A percentile compares a stretch with the other conserved stretches of the same genome.
phyloP scores from a whole-genome alignment of 1,140 invertebrate genomes.

The Centruroides vittatus region DNA sequence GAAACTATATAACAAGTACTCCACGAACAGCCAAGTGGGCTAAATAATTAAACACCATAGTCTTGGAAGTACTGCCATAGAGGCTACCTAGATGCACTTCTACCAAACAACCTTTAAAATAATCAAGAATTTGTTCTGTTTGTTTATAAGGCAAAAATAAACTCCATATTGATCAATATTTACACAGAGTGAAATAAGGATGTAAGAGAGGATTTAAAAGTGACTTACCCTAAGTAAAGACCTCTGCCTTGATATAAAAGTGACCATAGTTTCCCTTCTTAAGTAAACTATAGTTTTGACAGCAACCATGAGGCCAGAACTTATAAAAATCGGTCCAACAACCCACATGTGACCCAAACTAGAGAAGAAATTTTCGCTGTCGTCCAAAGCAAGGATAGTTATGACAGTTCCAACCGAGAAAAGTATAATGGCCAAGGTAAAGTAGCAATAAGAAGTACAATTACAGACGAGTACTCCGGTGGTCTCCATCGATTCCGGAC shows the following conservation, averaged over 20 bases:
- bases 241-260: constrained; percentile 46
- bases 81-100: too few species aligned
- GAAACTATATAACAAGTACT: too few species aligned
- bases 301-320: constrained; percentile 49
- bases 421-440: constrained; percentile 43
- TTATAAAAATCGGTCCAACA: constrained; percentile 49
- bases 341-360: constrained; percentile 50
- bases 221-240: constrained; percentile 41
- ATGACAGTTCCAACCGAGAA: constrained; percentile 47
- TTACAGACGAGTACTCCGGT: constrained; percentile 33
- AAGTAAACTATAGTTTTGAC: constrained; percentile 50
- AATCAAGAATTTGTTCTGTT: too few species aligned
- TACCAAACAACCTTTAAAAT: too few species aligned
- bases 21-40: too few species aligned
- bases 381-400: constrained; percentile 44
- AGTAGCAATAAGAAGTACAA: constrained; percentile 48
- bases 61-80: too few species aligned
- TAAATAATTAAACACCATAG: too few species aligned
- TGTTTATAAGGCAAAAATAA: too few species aligned
- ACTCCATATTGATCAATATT: too few species aligned
- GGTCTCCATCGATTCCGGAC: constrained; percentile 2
- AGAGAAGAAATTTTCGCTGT: constrained; percentile 40
- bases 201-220: too few species aligned
- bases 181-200: too few species aligned
- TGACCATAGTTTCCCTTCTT: constrained; percentile 45